These are phyloP conservation scores for Protonemura montana DNA, from an alignment of 2,888 invertebrate species.

Conservation along the genomic window DNA sequence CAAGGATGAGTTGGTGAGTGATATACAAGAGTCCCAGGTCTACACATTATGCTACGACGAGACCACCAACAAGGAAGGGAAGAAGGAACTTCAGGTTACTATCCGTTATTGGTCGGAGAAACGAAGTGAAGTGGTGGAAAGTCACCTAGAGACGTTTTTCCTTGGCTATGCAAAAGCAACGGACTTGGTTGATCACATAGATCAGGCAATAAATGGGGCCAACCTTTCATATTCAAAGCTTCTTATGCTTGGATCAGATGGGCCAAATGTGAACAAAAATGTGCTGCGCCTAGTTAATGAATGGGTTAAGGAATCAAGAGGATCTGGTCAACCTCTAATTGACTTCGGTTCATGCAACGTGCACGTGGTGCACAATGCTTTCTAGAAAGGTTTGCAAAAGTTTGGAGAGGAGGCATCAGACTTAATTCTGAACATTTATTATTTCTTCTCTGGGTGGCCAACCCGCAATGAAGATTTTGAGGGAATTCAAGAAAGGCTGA, in stretches of 20 bases:
- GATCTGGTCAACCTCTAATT: conserved; percentile 42
- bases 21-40: not conserved
- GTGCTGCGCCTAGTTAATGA: conserved; percentile 43
- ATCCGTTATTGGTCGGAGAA: conserved; percentile 42
- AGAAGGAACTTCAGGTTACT: conserved; percentile 41
- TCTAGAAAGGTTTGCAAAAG: conserved; percentile 42
- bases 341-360: conserved; percentile 48
- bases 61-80: conserved; percentile 38
- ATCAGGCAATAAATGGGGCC: conserved; percentile 43
- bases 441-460: conserved; percentile 48
- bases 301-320: conserved; percentile 36
- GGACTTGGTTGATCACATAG: conserved; percentile 41
- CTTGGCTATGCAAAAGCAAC: conserved; percentile 45
- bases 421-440: conserved; percentile 46
- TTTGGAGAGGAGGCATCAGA: conserved; percentile 45
- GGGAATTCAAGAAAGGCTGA: conserved; percentile 45
- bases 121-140: conserved; percentile 34
- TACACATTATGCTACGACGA: conserved; percentile 41
- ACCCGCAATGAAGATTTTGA: conserved; percentile 47
- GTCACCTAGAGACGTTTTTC: conserved; percentile 45
- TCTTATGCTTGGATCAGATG: conserved; percentile 46
- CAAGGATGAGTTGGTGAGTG: conserved; percentile 32
- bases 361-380: conserved; percentile 48
- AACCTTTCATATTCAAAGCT: conserved; percentile 38
- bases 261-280: conserved; percentile 44